Evolutionary conservation across 53 echinoderm and acorn worm species (phyloP).

Genomic region (Temnopleurus reevesii): DNA sequence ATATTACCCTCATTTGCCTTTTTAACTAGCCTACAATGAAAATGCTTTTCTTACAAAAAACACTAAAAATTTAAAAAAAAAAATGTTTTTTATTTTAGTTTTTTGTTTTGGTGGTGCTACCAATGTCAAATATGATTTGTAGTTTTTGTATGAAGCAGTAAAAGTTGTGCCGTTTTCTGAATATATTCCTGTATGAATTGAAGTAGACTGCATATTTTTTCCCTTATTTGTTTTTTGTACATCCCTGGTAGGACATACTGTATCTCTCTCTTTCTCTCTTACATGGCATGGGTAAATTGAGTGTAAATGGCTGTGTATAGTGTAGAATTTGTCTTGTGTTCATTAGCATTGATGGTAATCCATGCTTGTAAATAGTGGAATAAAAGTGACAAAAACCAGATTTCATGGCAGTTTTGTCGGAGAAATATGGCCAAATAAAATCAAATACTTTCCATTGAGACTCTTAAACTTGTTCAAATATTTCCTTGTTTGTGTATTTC

Average conservation of each 20-base stretch:
- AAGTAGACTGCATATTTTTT: conserved; percentile 51
- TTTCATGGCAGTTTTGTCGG: conserved; percentile 61
- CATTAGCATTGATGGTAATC: conserved; percentile 57
- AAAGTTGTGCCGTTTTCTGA: conserved; percentile 57
- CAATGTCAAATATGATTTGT: conserved; percentile 55
- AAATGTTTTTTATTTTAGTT: conserved; percentile 23
- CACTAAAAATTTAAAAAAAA: conserved; percentile 4
- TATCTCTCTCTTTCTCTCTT: too few species aligned
- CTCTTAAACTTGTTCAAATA: conserved; percentile 18
- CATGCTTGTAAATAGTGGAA: conserved; percentile 58
- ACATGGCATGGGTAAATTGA: conserved; percentile 49
- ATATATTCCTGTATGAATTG: conserved; percentile 62
- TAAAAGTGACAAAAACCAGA: conserved; percentile 59
- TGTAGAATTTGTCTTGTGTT: conserved; percentile 58
- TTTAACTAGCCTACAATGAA: conserved; percentile 55
- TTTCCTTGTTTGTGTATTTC: conserved; percentile 24
- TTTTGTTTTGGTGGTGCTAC: conserved; percentile 57
- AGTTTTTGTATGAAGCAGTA: conserved; percentile 61
- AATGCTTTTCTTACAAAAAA: conserved; percentile 60
- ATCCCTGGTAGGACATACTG: conserved; percentile 29
- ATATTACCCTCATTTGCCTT: conserved; percentile 44
- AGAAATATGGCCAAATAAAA: conserved; percentile 64
- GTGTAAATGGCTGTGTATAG: conserved; percentile 61
- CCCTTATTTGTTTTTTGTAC: conserved; percentile 36
- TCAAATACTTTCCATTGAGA: conserved; percentile 63